Conservation (phyloP, 2,113 vertebrate species). For the Cathartes aura region DNA sequence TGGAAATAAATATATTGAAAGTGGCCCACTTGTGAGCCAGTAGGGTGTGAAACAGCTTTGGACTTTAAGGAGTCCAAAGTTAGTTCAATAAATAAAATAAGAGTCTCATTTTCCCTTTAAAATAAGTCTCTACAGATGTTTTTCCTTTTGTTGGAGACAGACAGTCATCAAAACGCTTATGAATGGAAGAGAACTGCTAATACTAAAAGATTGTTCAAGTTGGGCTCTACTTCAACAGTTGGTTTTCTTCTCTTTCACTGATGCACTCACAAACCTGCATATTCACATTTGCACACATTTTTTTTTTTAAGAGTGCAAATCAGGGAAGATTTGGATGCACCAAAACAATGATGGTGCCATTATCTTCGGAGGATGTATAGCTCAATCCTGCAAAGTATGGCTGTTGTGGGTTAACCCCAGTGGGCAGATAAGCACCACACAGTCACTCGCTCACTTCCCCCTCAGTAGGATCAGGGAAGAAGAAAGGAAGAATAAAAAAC, state of each 20-base stretch:
- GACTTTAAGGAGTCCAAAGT: not conserved
- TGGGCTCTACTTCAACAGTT: not conserved
- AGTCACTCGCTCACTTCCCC: rapidly evolving
- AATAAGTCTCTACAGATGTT: not conserved
- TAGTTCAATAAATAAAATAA: not conserved
- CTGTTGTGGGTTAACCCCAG: not conserved
- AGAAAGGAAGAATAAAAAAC: not conserved
- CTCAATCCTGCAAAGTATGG: not conserved
- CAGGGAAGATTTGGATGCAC: not conserved
- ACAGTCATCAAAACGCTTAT: not conserved
- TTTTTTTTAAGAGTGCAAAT: not conserved
- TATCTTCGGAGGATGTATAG: not conserved
- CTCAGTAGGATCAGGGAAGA: not conserved
- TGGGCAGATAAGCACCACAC: not conserved
- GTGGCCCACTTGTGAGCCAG: not conserved
- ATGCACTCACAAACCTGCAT: not conserved
- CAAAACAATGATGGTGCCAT: not conserved
- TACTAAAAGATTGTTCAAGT: not conserved
- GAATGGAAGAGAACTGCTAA: not conserved
- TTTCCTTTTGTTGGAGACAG: not conserved
- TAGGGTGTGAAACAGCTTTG: not conserved
- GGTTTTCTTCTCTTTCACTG: not conserved
- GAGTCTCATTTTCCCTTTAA: not conserved
- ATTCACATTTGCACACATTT: not conserved
- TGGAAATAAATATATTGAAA: constrained; percentile 1